Conservation (phyloP, 1,140 invertebrate genomes). For the Drosophila micromelanica region DNA sequence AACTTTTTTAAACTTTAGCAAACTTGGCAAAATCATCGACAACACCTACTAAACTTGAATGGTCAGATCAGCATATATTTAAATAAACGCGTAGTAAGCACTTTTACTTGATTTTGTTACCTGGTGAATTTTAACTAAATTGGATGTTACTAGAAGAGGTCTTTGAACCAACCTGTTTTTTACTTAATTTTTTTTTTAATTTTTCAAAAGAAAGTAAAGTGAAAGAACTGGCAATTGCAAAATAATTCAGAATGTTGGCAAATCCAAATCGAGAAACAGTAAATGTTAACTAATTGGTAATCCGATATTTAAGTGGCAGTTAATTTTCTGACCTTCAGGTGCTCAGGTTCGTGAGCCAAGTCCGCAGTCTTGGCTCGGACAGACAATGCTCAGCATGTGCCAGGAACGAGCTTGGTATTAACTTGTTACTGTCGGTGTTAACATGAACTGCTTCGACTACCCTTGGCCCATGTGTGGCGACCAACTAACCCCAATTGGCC, state of each 20-base stretch:
- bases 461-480: slow-evolving; percentile 18
- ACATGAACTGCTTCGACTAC: background rate
- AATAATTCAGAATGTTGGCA: slow-evolving; percentile 44
- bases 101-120: slow-evolving; percentile 10
- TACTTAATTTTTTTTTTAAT: background rate
- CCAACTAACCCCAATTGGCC: slow-evolving; percentile 50
- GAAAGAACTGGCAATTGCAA: slow-evolving; percentile 44
- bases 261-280: slow-evolving; percentile 23
- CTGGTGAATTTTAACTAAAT: background rate
- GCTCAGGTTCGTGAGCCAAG: background rate
- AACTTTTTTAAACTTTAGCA: background rate
- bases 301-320: slow-evolving; percentile 38
- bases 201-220: slow-evolving; percentile 12
- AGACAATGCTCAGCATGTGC: slow-evolving; percentile 1
- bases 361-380: background rate
- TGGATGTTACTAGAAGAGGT: slow-evolving; percentile 9
- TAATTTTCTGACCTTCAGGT: slow-evolving; percentile 34
- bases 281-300: slow-evolving; percentile 41
- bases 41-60: slow-evolving; percentile 28
- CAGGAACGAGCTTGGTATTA: slow-evolving; percentile 2
- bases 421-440: background rate
- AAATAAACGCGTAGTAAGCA: slow-evolving; percentile 8
- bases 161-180: slow-evolving; percentile 33
- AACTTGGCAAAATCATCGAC: background rate
- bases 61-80: slow-evolving; percentile 15